phyloP scores from a whole-genome alignment of 1,140 invertebrate species.

The Hetaerina americana region DNA sequence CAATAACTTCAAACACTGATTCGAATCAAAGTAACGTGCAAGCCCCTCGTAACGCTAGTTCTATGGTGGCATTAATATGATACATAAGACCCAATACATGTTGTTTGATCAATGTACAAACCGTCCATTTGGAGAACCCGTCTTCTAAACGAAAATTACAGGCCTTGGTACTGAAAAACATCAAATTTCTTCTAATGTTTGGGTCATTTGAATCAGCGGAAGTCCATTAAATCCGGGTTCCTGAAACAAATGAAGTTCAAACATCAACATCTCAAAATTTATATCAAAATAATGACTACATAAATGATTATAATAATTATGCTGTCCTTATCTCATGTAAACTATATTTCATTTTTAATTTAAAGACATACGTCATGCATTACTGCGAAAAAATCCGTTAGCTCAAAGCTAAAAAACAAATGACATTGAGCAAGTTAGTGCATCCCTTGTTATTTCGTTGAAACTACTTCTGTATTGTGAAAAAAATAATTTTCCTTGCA shows the following conservation, averaged over 20 bases:
- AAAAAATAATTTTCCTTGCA: no score
- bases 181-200: not conserved
- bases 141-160: not conserved
- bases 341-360: no score
- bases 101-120: not conserved
- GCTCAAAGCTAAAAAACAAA: no score
- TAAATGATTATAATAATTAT: no score
- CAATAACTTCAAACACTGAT: no score
- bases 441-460: no score
- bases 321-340: no score
- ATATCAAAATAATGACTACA: not conserved
- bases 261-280: not conserved
- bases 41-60: not conserved
- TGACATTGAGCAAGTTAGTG: no score
- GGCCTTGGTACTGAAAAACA: not conserved
- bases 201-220: not conserved
- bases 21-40: not conserved
- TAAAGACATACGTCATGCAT: no score
- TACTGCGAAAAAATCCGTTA: no score
- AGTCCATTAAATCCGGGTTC: not conserved
- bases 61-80: not conserved
- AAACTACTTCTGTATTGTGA: no score
- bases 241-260: not conserved
- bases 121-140: not conserved
- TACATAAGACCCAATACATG: not conserved